Evolutionary conservation across 2,113 vertebrate species (phyloP), one percentile per base, ranked within the genome.

Genomic region (Phalacrocorax brasilianus): DNA sequence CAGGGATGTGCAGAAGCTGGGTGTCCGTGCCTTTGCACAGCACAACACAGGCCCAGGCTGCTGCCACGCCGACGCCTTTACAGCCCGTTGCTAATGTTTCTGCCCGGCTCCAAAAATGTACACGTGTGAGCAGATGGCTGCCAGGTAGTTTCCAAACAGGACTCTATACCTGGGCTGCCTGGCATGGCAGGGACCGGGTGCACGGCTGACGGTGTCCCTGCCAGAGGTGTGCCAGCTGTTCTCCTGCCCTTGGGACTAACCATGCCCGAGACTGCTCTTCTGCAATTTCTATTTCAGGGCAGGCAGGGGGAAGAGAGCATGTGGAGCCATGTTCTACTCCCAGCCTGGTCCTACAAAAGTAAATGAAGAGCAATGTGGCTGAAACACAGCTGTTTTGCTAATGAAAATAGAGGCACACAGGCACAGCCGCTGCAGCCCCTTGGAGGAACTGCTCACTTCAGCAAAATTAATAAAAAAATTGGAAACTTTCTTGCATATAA

Each of bases 211-310:
- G 18, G 27, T 63, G 35, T 53, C 47, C 38, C 22, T 15, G 13
- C 21, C 42, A 45, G 53, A 30, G 14, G 5, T 4, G 33, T n/a
- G 52, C n/a, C 0, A 0, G 16, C n/a, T 2, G 0, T 28, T 44
- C 20, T 38, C 26, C 45, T 2, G 11, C 22, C n/a, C 0, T 0
- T 4, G 1, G 63, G 45, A 66, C 32, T 55, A 52, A 38, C 8
- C 13, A 16, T 50, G 24, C 45, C 73, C 2, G 2, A 44, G 35
- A 42, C 23, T 27, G 7, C 27, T 79, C 26, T 59, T 35, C 44
- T 22, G 22, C 72, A 53, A 3, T 26, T 78, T 32, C 89, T 88
- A 6, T 18, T 76, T 58, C 52, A 59, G 58, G 58, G 56, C n/a
- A 50, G 17, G 28, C 44, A 38, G 42, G 14, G 40, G 9, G 26